Conservation (phyloP, 2,113 vertebrate species). For the Etia nguti region DNA sequence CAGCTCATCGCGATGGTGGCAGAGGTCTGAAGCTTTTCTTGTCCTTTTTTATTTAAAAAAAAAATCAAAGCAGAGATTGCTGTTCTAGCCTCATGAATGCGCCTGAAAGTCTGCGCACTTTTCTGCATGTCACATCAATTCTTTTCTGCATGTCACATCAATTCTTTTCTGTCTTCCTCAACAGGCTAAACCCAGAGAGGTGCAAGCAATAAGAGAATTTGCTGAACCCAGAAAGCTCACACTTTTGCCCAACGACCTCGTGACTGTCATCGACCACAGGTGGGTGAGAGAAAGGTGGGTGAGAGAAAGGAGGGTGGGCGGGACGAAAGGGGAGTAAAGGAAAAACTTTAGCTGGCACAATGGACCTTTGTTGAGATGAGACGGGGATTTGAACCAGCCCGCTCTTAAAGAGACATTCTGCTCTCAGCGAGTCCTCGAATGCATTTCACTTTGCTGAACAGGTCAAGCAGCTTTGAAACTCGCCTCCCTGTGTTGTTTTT, state of each 20-base stretch:
- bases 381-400: not conserved
- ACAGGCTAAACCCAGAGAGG: slow-evolving; percentile 79
- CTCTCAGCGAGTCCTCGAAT: not conserved
- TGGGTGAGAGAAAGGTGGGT: slow-evolving; percentile 71
- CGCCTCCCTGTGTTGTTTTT: not conserved
- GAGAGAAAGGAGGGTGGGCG: not conserved
- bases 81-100: not conserved
- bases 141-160: not conserved
- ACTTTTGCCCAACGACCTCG: slow-evolving; percentile 71
- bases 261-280: slow-evolving; percentile 82
- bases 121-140: not conserved
- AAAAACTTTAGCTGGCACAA: not conserved
- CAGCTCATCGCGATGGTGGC: slow-evolving; percentile 69
- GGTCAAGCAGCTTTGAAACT: not conserved
- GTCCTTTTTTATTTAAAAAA: not conserved
- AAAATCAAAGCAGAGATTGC: not conserved
- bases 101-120: not conserved
- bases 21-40: slow-evolving; percentile 66
- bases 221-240: slow-evolving; percentile 75
- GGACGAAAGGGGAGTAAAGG: not conserved
- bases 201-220: slow-evolving; percentile 70
- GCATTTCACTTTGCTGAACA: not conserved
- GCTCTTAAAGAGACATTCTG: slow-evolving; percentile 6
- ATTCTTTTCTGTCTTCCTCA: not conserved
- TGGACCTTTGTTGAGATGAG: slow-evolving; percentile 26